These are phyloP conservation scores for Telmatochromis bifrenatus DNA, from an alignment of 2,113 vertebrate species.

Conservation along the genomic window DNA sequence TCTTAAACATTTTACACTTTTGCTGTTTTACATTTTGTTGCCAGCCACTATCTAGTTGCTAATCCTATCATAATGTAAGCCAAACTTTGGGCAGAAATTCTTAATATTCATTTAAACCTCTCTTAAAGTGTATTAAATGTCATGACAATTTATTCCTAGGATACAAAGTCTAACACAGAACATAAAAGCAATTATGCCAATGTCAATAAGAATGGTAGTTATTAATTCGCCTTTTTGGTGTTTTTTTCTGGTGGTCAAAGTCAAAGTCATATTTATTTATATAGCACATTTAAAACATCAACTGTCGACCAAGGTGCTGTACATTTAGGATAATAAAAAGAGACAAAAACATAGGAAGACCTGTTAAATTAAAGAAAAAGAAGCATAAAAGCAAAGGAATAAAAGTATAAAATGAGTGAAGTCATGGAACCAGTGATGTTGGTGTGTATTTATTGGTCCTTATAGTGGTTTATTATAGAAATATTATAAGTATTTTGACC, in stretches of 20 bases:
- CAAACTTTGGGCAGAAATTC: neutral
- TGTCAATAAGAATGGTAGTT: neutral
- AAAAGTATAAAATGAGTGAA: neutral
- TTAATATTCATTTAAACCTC: neutral
- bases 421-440: neutral
- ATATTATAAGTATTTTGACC: neutral
- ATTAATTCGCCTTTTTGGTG: neutral
- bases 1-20: neutral
- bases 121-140: neutral
- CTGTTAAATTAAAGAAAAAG: neutral
- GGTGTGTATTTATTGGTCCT: neutral
- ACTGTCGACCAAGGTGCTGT: neutral
- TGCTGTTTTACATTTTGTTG: conserved; percentile 8
- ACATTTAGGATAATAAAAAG: neutral
- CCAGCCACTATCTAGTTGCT: neutral
- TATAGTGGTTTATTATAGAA: neutral
- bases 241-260: neutral
- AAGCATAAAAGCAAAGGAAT: neutral
- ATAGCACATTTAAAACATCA: neutral
- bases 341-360: neutral
- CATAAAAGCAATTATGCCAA: neutral
- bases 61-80: neutral
- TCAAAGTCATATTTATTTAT: neutral
- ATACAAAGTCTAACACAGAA: neutral
- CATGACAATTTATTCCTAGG: neutral